Conservation (phyloP, 2,113 vertebrate genomes). For the Noctilio leporinus region DNA sequence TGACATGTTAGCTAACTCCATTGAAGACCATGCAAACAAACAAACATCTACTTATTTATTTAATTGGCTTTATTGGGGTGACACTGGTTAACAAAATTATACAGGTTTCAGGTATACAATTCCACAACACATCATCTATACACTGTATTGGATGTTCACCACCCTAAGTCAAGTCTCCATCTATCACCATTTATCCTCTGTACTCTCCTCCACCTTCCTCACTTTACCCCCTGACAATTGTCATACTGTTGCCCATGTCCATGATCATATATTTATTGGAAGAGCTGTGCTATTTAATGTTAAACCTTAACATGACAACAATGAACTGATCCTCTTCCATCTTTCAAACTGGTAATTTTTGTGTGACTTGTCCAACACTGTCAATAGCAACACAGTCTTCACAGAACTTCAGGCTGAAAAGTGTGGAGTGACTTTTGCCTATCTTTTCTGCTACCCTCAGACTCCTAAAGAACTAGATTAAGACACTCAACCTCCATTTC, state of each 20-base stretch:
- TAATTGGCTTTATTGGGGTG: no score
- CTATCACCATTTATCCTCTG: no score
- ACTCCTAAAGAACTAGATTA: neutral
- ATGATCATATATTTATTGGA: neutral
- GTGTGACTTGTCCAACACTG: neutral
- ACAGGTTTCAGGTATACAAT: no score
- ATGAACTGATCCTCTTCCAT: neutral
- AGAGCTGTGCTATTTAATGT: neutral
- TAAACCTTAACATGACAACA: neutral
- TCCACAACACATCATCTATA: no score
- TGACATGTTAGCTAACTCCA: conserved; percentile 16
- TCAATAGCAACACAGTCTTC: neutral
- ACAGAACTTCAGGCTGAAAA: neutral
- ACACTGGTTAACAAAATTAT: no score
- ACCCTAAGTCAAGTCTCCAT: no score
- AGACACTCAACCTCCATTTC: neutral
- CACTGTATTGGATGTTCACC: no score
- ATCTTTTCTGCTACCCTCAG: neutral
- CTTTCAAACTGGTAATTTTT: neutral
- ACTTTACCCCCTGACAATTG: no score
- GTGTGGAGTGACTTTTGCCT: neutral
- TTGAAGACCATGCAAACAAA: neutral
- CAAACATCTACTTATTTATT: no score
- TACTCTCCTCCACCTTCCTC: no score
- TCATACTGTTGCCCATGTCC: no score